These are phyloP conservation scores for Sakesphorus luctuosus DNA, from an alignment of 2,113 vertebrate species.

Conservation along the genomic window DNA sequence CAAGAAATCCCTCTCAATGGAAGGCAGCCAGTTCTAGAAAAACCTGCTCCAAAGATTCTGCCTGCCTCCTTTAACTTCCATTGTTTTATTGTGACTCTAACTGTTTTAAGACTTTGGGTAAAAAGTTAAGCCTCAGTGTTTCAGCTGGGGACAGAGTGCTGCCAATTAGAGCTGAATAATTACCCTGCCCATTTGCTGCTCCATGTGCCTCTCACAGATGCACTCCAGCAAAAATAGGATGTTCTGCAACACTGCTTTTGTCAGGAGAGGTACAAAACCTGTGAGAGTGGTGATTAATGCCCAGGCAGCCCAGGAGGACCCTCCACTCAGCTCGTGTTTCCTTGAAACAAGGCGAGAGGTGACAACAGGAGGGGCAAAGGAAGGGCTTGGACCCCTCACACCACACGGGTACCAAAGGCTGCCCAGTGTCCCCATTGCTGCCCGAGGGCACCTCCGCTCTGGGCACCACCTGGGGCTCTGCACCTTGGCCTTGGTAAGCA, in stretches of 20 bases:
- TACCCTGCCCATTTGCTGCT: not conserved
- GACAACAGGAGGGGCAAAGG: not conserved
- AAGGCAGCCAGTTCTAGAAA: not conserved
- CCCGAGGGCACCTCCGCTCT: not conserved
- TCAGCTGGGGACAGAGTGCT: not conserved
- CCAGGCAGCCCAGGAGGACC: not conserved
- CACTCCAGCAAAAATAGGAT: not conserved
- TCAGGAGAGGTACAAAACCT: not conserved
- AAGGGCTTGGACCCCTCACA: not conserved
- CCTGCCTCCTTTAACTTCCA: not conserved
- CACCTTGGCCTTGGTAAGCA: not conserved
- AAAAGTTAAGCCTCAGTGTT: not conserved
- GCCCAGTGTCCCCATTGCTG: not conserved
- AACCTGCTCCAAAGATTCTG: not conserved
- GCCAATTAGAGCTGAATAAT: not conserved
- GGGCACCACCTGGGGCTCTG: not conserved
- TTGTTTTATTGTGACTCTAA: not conserved
- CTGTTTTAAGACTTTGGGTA: not conserved
- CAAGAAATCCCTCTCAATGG: no score
- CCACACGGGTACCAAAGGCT: not conserved
- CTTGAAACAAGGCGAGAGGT: not conserved
- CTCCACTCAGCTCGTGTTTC: not conserved
- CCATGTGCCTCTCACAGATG: not conserved
- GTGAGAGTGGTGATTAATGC: not conserved
- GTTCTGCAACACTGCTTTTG: not conserved